Percentiles rank a stretch among this genome's conserved stretches.
phyloP scores from a whole-genome alignment of 2,113 vertebrate genomes.

The Paracanthobrama guichenoti region DNA sequence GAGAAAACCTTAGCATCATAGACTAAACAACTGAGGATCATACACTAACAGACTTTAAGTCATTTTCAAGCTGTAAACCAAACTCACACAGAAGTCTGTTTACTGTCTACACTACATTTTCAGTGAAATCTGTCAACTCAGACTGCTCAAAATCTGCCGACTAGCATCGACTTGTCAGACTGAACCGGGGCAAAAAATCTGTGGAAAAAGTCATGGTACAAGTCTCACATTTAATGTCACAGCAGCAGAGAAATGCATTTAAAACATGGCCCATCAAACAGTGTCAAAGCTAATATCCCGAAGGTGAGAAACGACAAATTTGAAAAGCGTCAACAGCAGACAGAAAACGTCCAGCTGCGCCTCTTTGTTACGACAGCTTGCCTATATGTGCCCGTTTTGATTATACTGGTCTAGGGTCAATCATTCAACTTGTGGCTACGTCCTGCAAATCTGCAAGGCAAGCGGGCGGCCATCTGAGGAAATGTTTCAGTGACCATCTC shows the following conservation, averaged over 20 bases:
- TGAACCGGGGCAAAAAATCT: too few relatives aligned
- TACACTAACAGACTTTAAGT: too few relatives aligned
- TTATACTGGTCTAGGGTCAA: conserved; percentile 48
- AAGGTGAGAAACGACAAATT: neutral
- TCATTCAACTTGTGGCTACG: conserved; percentile 47
- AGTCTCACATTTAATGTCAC: neutral
- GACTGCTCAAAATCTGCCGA: too few relatives aligned
- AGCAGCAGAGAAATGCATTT: neutral
- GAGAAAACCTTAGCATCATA: too few relatives aligned
- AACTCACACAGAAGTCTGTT: too few relatives aligned
- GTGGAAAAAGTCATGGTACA: too few relatives aligned
- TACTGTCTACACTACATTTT: too few relatives aligned
- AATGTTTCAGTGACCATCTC: conserved; percentile 57
- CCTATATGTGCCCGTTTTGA: conserved; percentile 29
- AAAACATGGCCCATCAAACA: neutral
- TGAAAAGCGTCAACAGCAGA: conserved; percentile 14
- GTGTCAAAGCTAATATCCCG: neutral
- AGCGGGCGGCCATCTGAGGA: conserved; percentile 49
- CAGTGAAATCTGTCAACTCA: too few relatives aligned
- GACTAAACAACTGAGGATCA: too few relatives aligned
- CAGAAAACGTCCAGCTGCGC: conserved; percentile 2
- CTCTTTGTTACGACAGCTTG: conserved; percentile 5
- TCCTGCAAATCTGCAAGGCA: conserved; percentile 44
- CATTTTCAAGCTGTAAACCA: too few relatives aligned
- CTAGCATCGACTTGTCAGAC: too few relatives aligned